Percentiles rank a stretch among this genome's conserved stretches.
These are phyloP conservation scores for Carassius gibelio DNA, from an alignment of 2,113 vertebrate species.

Conservation along the genomic window DNA sequence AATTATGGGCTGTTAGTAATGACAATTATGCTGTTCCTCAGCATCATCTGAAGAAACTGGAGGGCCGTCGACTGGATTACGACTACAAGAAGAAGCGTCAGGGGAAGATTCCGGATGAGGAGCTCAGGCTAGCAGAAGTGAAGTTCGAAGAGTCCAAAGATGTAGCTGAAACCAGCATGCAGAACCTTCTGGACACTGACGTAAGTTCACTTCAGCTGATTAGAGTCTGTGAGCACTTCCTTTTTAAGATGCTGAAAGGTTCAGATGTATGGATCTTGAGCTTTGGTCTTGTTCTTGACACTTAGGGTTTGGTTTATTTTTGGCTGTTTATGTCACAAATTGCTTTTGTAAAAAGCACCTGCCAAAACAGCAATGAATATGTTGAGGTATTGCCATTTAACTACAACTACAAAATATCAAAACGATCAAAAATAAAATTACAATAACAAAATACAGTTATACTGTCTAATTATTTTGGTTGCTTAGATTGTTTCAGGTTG, in stretches of 20 bases:
- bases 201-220: constrained; percentile 72
- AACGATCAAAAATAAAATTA: neutral
- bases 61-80: constrained; percentile 91
- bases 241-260: neutral
- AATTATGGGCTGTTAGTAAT: neutral
- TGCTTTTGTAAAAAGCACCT: neutral
- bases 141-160: constrained; percentile 97
- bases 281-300: neutral
- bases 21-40: constrained; percentile 58
- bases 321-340: neutral
- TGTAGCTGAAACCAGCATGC: constrained; percentile 88
- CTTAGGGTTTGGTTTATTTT: neutral
- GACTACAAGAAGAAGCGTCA: constrained; percentile 99
- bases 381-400: neutral
- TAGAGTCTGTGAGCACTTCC: neutral
- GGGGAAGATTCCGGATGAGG: constrained; percentile 92
- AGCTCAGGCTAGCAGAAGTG: constrained; percentile 87
- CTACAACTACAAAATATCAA: neutral
- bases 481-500: neutral
- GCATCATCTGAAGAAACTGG: constrained; percentile 96
- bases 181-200: constrained; percentile 94
- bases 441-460: neutral
- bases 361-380: neutral
- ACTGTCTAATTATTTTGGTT: neutral
- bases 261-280: neutral